Conservation (phyloP, 2,888 invertebrate genomes). For the Ichneumoninae sp. region DNA sequence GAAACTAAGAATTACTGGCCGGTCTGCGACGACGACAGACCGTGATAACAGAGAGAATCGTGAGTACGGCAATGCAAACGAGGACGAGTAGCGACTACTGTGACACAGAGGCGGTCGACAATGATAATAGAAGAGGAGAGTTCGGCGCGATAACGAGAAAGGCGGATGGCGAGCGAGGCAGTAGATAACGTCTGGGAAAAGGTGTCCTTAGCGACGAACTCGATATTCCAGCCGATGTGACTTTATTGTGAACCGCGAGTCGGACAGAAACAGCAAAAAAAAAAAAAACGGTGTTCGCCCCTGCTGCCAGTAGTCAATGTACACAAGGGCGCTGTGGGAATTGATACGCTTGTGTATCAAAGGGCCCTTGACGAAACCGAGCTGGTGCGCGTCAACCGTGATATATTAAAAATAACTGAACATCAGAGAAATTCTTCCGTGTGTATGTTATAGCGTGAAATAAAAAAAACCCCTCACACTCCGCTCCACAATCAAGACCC, state of each 20-base stretch:
- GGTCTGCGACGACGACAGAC: conserved; percentile 8
- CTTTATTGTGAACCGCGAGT: conserved; percentile 1
- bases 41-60: conserved; percentile 37
- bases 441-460: conserved; percentile 1
- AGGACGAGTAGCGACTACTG: not conserved
- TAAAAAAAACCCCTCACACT: not conserved
- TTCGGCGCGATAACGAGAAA: conserved; percentile 30
- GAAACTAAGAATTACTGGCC: not conserved
- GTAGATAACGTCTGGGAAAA: not conserved
- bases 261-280: not conserved
- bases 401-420: not conserved
- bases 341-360: conserved; percentile 33
- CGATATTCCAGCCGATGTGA: conserved; percentile 40
- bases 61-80: conserved; percentile 15
- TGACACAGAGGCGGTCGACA: conserved; percentile 1
- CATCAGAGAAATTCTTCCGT: conserved; percentile 35
- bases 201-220: conserved; percentile 5
- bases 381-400: not conserved
- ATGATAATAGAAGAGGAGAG: not conserved
- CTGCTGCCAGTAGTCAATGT: not conserved
- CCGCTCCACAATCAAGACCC: not conserved
- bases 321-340: not conserved
- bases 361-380: conserved; percentile 12
- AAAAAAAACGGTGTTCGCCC: not conserved
- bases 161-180: not conserved